Evolutionary conservation across 2,888 invertebrate genomes (phyloP), one percentile per base, ranked within the genome.

Genomic region (Nephrotoma guestfalica): DNA sequence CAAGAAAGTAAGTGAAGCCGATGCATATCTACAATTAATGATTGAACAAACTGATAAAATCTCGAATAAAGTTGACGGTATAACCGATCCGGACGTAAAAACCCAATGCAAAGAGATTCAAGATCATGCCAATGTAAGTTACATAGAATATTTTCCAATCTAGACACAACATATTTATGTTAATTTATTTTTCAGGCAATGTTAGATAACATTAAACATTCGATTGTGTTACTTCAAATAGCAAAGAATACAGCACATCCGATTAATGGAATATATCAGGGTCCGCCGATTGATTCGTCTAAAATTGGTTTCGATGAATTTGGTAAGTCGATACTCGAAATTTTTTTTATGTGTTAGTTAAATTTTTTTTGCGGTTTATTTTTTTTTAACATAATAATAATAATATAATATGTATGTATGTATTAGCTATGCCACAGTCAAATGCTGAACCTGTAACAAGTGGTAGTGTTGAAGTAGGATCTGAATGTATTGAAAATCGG

Each of bases 121-220:
- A 91, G 94, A 95, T 89, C 95, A 95, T 90, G 95, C 96, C 88
- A 96, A 95, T 92, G 96, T 96, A 92, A 94, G 95, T 93, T 45
- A 30, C 3, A 30, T 30, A 3, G 30, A 30, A 30, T 43, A 15
- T 11, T 84, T 84, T 83, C 30, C 15, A 18, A 1, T 85, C 13
- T 85, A 41, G 41, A 11, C 6, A 43, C 84, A 42, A 18, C 71
- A 41, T 15, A 85, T 86, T 42, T 43, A 4, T 87, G 18, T 87
- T 87, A 87, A 87, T 88, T 87, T 87, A 88, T 89, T 90, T 93
- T 93, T 88, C 93, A 97, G 96, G 95, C 94, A 88, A 97, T 99
- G 96, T 94, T 99, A 91, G 98, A 99, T 92, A 96, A 98, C 89
- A 97, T 99, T 88, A 99, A 99, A 93, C 99, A 99, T 94, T 97